A percentile compares a stretch with the other conserved stretches of the same genome.
phyloP scores from a whole-genome alignment of 2,888 invertebrate species.

The Empis livida region DNA sequence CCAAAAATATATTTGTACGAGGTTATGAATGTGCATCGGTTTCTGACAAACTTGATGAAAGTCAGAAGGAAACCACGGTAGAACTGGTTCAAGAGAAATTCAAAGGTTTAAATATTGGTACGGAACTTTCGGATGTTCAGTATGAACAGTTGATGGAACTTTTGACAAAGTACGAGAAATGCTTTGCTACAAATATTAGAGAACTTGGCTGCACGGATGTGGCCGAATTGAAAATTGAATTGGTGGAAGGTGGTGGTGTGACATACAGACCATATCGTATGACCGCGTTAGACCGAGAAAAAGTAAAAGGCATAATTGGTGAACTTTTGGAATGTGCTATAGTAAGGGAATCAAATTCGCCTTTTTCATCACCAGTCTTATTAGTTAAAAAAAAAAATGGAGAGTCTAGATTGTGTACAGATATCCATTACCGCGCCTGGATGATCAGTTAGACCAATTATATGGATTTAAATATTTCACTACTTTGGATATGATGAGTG shows the following conservation, averaged over 20 bases:
- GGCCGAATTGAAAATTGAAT: constrained; percentile 14
- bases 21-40: not conserved
- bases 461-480: constrained; percentile 17
- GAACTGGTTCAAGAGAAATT: no score
- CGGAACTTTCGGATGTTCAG: no score
- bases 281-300: constrained; percentile 14
- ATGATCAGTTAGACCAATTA: constrained; percentile 19
- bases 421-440: constrained; percentile 21
- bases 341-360: constrained; percentile 17
- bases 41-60: not conserved
- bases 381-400: constrained; percentile 18
- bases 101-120: no score
- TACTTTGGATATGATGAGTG: constrained; percentile 18
- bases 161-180: not conserved
- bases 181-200: not conserved
- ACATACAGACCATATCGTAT: constrained; percentile 18
- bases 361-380: constrained; percentile 12
- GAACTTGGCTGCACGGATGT: constrained; percentile 6
- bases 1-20: constrained; percentile 1
- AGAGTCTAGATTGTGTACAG: constrained; percentile 16
- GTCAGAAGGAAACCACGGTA: no score
- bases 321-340: constrained; percentile 13
- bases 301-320: constrained; percentile 13
- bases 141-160: no score
- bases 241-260: constrained; percentile 14